A percentile compares a stretch with the other conserved stretches of the same genome.
phyloP scores from a whole-genome alignment of 2,888 invertebrate species.

The Tiliacea citrago region DNA sequence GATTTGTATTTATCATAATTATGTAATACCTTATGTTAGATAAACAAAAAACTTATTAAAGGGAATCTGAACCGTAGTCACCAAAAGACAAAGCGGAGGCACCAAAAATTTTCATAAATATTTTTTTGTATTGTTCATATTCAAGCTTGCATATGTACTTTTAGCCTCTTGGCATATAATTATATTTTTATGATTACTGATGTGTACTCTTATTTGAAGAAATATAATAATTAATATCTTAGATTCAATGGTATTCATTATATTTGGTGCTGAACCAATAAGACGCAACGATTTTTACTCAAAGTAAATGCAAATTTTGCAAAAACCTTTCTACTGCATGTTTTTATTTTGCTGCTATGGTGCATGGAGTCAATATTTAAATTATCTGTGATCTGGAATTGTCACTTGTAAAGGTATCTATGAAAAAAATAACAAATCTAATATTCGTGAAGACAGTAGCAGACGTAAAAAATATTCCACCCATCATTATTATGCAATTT shows the following conservation, averaged over 20 bases:
- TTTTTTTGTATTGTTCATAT: background rate
- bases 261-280: background rate
- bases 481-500: background rate
- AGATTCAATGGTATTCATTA: background rate
- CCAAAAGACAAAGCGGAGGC: background rate
- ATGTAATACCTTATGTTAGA: background rate
- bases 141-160: background rate
- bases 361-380: too few species aligned
- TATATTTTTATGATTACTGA: background rate
- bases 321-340: background rate
- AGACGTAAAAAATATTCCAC: background rate
- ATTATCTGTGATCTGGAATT: background rate
- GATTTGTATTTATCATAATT: background rate
- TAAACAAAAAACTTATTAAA: background rate
- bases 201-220: background rate
- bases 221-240: background rate
- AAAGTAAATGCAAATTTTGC: slow-evolving; percentile 1
- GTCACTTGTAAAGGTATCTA: background rate
- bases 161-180: background rate
- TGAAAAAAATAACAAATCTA: background rate
- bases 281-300: background rate
- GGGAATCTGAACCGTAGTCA: background rate
- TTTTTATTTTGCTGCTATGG: too few species aligned
- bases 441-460: background rate
- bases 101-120: background rate